These are phyloP conservation scores for Plutella xylostella DNA, from an alignment of 2,888 invertebrate genomes.

Conservation along the genomic window DNA sequence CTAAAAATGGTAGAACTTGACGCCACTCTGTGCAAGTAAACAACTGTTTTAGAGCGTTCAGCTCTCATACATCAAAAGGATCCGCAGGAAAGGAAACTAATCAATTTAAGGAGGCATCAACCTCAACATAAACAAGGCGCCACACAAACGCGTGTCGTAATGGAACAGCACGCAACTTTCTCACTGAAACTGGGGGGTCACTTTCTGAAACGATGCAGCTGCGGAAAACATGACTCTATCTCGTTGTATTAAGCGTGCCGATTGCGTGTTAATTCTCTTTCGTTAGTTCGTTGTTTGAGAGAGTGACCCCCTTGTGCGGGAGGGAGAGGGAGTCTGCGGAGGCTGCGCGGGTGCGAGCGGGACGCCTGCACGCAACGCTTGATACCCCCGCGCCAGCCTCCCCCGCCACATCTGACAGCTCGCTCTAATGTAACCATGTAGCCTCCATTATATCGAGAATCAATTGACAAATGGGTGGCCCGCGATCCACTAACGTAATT, in stretches of 20 bases:
- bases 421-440: conserved; percentile 57
- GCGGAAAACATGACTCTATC: no score
- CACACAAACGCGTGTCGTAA: conserved; percentile 53
- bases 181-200: no score
- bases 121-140: conserved; percentile 62
- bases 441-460: conserved; percentile 67
- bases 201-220: no score
- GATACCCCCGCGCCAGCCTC: conserved; percentile 22
- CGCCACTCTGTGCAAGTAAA: no score
- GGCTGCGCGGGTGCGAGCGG: no score
- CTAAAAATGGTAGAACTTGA: no score
- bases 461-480: conserved; percentile 60
- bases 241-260: no score
- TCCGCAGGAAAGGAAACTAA: conserved; percentile 1
- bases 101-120: conserved; percentile 63
- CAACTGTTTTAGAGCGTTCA: no score
- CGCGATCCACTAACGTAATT: no score
- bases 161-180: conserved; percentile 55
- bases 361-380: conserved; percentile 54
- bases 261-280: no score
- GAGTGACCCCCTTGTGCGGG: conserved; percentile 25
- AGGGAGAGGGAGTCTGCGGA: conserved; percentile 36
- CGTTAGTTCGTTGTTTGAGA: no score
- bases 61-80: not conserved
- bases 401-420: conserved; percentile 48